Evolutionary conservation across 2,888 invertebrate species (phyloP), one percentile per base, ranked within the genome.

Genomic region (Plebejus argus): DNA sequence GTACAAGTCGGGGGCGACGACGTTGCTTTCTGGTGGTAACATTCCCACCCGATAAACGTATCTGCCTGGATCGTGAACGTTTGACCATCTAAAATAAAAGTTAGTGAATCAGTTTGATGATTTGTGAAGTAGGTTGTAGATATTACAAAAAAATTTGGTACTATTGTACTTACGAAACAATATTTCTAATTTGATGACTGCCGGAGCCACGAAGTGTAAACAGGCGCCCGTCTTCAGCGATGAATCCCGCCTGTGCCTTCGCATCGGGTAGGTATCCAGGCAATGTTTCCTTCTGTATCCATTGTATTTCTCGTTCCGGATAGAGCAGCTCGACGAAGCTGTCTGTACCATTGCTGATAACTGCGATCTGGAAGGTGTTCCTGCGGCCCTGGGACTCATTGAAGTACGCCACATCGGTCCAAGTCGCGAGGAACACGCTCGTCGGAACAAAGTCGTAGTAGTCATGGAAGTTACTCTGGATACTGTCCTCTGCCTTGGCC

Each of bases 201-300:
- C 99, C 99, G 18, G 99, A 99, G 77, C 98, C 98, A 79, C 97
- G 96, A 28, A 99, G 93, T 3, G 95, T 95, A 84, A 96, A 96
- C 78, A 96, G 92, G 78, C 97, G 95, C 66, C 97, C 97, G 86
- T 98, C 98, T 80, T 97, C 97, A 0, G 98, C 95, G 81, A 98
- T 96, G 83, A 99, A 97, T 3, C 99, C 99, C 76, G 97, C 98
- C 91, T 99, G 99, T 0, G 98, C 99, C 83, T 98, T 96, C 0
- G 98, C 98, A 86, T 99, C 99, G 0, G 97, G 97, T 74, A 97
- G 87, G 39, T 96, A 96, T n/a, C 95, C 95, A n/a, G 96, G 95
- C 82, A 97, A 96, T 0, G 95, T 95, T 79, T 97, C 96, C 76
- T 97, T 97, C 87, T 97, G 97, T 77, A 98, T 96, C 99, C 99